These are phyloP conservation scores for Scolanthus callimorphus DNA, from an alignment of 92 coral and sea anemone species.

Conservation along the genomic window DNA sequence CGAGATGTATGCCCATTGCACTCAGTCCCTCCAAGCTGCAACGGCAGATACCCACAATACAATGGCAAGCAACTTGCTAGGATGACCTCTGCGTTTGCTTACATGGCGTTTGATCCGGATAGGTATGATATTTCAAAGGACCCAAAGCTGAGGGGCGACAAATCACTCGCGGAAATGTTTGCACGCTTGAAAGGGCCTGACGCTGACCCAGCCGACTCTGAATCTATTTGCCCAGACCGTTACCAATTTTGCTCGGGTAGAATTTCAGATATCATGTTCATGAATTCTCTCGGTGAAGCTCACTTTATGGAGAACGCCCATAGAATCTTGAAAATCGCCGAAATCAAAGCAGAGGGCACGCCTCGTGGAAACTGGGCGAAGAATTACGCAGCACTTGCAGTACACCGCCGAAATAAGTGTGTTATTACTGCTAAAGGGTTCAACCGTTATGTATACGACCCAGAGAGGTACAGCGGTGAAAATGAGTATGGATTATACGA, in stretches of 20 bases:
- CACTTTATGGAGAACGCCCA: background rate
- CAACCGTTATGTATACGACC: background rate
- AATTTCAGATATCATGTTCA: background rate
- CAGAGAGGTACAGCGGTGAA: slow-evolving; percentile 2
- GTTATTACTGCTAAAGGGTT: background rate
- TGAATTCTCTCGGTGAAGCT: background rate
- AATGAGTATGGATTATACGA: no score
- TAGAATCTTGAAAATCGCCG: background rate
- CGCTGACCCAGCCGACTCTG: no score
- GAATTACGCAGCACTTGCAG: background rate
- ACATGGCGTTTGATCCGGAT: no score
- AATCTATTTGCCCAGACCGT: no score
- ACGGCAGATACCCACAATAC: background rate
- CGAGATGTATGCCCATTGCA: background rate
- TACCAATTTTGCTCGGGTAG: background rate
- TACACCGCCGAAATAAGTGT: background rate
- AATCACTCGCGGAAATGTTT: no score
- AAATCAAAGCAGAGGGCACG: background rate
- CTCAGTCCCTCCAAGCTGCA: background rate
- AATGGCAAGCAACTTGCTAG: background rate
- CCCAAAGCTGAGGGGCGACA: no score
- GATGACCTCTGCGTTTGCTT: no score
- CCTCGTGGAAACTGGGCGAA: background rate
- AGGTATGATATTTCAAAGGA: background rate
- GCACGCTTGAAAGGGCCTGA: no score